Conservation (phyloP, 2,888 invertebrate genomes). For the Pandemis heparana region DNA sequence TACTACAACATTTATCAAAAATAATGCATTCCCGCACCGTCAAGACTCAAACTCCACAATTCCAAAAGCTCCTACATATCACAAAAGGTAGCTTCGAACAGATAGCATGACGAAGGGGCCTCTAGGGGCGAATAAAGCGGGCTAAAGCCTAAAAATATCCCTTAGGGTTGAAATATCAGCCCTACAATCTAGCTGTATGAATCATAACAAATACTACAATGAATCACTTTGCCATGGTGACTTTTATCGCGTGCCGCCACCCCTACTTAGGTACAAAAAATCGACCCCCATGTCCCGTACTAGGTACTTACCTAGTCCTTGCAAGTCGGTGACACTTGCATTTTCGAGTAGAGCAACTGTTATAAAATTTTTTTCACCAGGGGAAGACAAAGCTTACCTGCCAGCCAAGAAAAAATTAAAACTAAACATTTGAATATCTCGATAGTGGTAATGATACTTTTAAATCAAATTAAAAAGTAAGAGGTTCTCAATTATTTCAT, state of each 20-base stretch:
- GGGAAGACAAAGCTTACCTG: too few relatives aligned
- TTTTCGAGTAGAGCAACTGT: background rate
- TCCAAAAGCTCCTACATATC: background rate
- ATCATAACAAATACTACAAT: slow-evolving; percentile 23
- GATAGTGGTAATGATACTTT: too few relatives aligned
- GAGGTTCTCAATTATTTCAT: too few relatives aligned
- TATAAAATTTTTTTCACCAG: background rate
- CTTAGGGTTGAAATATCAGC: slow-evolving; percentile 38
- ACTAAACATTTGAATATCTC: too few relatives aligned
- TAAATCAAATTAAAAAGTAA: too few relatives aligned
- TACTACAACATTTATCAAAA: too few relatives aligned
- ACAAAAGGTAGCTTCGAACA: slow-evolving; percentile 23
- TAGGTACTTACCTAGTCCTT: background rate
- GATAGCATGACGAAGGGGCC: slow-evolving; percentile 28
- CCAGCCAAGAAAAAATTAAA: too few relatives aligned
- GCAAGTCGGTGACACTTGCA: background rate
- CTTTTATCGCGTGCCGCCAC: slow-evolving; percentile 9
- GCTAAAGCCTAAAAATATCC: slow-evolving; percentile 32
- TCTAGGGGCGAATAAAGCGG: slow-evolving; percentile 32
- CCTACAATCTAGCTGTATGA: slow-evolving; percentile 22
- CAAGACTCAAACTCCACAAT: background rate
- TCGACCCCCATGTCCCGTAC: background rate
- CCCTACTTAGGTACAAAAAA: slow-evolving; percentile 1
- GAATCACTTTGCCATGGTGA: slow-evolving; percentile 24
- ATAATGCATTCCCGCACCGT: background rate